These are phyloP conservation scores for Parazoanthus darwini DNA, from an alignment of 92 coral and sea anemone genomes.

Conservation along the genomic window DNA sequence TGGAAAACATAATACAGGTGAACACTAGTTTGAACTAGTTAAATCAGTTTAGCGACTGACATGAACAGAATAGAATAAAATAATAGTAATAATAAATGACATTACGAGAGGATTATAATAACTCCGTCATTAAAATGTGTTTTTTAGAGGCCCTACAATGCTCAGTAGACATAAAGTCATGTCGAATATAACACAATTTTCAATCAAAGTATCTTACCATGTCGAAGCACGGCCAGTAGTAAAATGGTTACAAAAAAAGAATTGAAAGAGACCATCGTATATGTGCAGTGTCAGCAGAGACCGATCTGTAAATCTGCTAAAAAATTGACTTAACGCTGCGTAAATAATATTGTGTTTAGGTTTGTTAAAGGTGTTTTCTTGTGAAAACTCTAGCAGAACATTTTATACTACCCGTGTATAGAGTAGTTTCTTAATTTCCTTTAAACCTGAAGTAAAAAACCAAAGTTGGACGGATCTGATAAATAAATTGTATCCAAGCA, in stretches of 20 bases:
- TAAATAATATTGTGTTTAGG: no score
- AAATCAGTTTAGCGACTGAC: no score
- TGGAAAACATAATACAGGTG: no score
- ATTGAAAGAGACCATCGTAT: not conserved
- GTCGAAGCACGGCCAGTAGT: not conserved
- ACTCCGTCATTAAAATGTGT: no score
- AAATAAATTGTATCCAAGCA: not conserved
- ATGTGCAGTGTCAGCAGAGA: not conserved
- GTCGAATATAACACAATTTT: not conserved
- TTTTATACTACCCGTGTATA: not conserved
- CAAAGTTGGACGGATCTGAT: not conserved
- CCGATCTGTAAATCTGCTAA: not conserved
- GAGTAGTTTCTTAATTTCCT: not conserved
- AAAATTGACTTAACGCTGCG: not conserved
- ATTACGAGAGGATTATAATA: no score
- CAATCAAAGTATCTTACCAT: not conserved
- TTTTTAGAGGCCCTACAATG: no score
- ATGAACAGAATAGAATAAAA: no score
- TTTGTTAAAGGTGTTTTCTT: no score
- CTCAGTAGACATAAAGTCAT: not conserved
- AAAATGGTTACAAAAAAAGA: not conserved
- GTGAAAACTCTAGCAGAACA: no score
- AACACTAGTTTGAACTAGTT: no score
- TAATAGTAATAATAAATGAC: no score
- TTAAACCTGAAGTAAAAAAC: no score